Percentiles rank a stretch among this genome's conserved stretches.
Evolutionary conservation across 2,888 invertebrate species (phyloP).

Genomic region (Diadromus collaris): DNA sequence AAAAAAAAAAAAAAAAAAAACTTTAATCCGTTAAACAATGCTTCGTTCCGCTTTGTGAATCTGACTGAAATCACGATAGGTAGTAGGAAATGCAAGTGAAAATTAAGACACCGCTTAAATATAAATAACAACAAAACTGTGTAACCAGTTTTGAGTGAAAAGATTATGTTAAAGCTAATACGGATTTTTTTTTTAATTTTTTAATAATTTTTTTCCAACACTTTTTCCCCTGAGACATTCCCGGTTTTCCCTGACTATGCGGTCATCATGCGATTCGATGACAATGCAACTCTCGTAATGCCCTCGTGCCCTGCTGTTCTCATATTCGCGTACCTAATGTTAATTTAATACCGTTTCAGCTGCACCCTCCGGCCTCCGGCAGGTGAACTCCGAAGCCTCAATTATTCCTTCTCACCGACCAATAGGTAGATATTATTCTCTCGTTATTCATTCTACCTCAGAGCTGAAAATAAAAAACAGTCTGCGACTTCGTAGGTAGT

Average conservation of each 20-base stretch:
- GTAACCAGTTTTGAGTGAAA: too few species aligned
- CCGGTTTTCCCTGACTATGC: not conserved
- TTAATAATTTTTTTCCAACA: too few species aligned
- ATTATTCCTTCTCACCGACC: not conserved
- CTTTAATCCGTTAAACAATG: not conserved
- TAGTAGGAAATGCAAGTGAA: too few species aligned
- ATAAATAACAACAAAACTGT: too few species aligned
- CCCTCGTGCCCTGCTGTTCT: not conserved
- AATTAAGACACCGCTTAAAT: too few species aligned
- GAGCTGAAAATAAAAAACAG: constrained; percentile 1
- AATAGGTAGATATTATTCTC: constrained; percentile 13
- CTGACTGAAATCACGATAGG: too few species aligned
- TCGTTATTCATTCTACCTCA: not conserved
- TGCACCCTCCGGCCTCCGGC: constrained; percentile 2
- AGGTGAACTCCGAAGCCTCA: not conserved
- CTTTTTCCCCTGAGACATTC: too few species aligned
- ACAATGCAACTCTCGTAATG: not conserved
- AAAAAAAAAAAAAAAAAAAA: not conserved
- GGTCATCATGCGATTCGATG: not conserved
- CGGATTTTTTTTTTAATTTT: too few species aligned
- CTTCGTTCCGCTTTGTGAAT: not conserved
- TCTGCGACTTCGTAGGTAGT: not conserved
- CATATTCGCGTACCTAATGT: not conserved
- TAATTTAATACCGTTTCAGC: not conserved
- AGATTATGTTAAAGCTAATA: too few species aligned